phyloP scores from a whole-genome alignment of 1,140 invertebrate species.

The Chironomus tepperi region DNA sequence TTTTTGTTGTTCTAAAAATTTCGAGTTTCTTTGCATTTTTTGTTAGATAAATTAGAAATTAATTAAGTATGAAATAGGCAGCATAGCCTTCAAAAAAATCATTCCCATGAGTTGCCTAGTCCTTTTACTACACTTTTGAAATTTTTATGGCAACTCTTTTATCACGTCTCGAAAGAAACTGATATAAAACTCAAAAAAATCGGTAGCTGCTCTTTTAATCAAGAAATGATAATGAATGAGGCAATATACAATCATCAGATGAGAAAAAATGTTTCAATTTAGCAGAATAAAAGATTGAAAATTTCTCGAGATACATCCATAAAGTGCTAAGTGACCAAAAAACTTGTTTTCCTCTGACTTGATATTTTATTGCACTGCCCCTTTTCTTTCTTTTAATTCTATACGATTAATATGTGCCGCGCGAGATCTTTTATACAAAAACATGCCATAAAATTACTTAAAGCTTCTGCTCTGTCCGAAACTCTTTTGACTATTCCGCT shows the following conservation, averaged over 20 bases:
- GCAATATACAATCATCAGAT: background rate
- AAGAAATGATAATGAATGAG: conserved; percentile 1
- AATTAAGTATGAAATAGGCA: no score
- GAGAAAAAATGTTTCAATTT: background rate
- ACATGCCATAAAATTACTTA: background rate
- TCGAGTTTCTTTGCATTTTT: no score
- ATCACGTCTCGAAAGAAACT: background rate
- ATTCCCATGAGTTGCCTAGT: no score
- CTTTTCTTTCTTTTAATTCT: no score
- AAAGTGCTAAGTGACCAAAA: conserved; percentile 26
- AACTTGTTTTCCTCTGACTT: conserved; percentile 15
- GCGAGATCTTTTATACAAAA: background rate
- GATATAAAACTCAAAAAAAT: background rate
- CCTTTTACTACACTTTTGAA: no score
- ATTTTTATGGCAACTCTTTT: no score
- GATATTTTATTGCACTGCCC: background rate
- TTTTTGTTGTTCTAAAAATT: no score
- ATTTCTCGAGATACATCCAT: background rate
- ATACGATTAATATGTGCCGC: no score
- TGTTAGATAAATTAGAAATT: no score
- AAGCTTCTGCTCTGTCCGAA: background rate
- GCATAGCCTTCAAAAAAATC: no score
- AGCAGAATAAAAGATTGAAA: background rate
- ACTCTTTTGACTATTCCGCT: background rate
- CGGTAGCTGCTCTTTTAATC: conserved; percentile 11